phyloP scores from a whole-genome alignment of 53 echinoderm and acorn worm species.

The Holothuria leucospilota region DNA sequence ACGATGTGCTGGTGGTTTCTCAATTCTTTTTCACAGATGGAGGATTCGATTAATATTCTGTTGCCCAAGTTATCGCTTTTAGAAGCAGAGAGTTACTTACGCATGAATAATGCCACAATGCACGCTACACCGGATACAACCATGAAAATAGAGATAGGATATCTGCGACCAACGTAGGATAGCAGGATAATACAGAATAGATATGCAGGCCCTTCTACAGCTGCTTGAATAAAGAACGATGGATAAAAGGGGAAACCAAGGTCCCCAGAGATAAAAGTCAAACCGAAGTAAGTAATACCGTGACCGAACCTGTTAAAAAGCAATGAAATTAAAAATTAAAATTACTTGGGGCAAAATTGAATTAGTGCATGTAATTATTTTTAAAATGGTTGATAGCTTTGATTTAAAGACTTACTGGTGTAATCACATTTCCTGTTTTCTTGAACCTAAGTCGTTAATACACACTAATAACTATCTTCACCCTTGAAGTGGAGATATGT shows the following conservation, averaged over 20 bases:
- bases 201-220: slow-evolving; percentile 29
- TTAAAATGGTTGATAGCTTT: too few species aligned
- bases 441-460: too few species aligned
- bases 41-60: too few species aligned
- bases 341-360: too few species aligned
- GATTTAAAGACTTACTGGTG: too few species aligned
- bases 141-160: background rate
- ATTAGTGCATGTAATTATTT: too few species aligned
- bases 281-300: slow-evolving; percentile 41
- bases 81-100: slow-evolving; percentile 1
- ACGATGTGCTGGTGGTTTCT: too few species aligned
- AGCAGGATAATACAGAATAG: slow-evolving; percentile 29
- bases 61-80: background rate
- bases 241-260: slow-evolving; percentile 39
- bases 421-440: too few species aligned
- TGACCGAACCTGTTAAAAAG: slow-evolving; percentile 19
- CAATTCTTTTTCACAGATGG: too few species aligned
- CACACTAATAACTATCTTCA: too few species aligned
- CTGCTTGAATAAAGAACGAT: slow-evolving; percentile 42
- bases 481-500: too few species aligned
- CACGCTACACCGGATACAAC: slow-evolving; percentile 3
- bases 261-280: slow-evolving; percentile 34
- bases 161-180: slow-evolving; percentile 15
- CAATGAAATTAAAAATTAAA: too few species aligned
- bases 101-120: background rate